Evolutionary conservation across 2,888 invertebrate species (phyloP).

Genomic region (Coenonympha glycerion): DNA sequence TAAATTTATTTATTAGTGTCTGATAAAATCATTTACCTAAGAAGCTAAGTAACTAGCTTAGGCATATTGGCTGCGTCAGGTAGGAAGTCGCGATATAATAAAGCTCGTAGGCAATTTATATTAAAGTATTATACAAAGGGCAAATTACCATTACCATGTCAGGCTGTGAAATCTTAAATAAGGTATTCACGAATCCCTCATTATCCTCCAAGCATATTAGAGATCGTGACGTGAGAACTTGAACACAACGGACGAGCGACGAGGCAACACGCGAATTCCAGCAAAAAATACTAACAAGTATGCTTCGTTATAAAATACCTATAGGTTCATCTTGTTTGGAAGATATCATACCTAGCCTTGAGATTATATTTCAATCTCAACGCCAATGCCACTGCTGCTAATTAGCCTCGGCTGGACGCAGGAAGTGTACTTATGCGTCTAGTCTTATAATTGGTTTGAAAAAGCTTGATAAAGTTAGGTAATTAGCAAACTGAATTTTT

Average conservation of each 20-base stretch:
- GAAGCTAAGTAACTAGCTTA: too few species aligned
- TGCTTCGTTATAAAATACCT: slow-evolving; percentile 28
- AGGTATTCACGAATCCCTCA: slow-evolving; percentile 47
- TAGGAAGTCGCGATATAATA: not conserved
- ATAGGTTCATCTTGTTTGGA: slow-evolving; percentile 33
- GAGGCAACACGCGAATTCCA: slow-evolving; percentile 43
- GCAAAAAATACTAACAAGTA: slow-evolving; percentile 38
- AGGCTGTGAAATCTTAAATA: slow-evolving; percentile 46
- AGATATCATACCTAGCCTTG: slow-evolving; percentile 7
- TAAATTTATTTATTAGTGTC: too few species aligned
- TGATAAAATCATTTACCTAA: too few species aligned
- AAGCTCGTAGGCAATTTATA: slow-evolving; percentile 3
- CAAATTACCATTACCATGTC: slow-evolving; percentile 26
- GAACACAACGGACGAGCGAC: slow-evolving; percentile 30
- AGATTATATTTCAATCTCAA: not conserved
- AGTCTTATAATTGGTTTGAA: too few species aligned
- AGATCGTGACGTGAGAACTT: slow-evolving; percentile 37
- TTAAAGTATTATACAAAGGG: slow-evolving; percentile 19
- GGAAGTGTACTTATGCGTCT: not conserved
- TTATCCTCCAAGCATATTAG: slow-evolving; percentile 36
- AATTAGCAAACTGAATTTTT: too few species aligned
- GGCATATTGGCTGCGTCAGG: too few species aligned
- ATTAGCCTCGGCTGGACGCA: not conserved
- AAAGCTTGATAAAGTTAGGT: not conserved
- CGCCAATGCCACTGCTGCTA: not conserved